Evolutionary conservation across 2,888 invertebrate species (phyloP).

Genomic region (Lumbricus terrestris): DNA sequence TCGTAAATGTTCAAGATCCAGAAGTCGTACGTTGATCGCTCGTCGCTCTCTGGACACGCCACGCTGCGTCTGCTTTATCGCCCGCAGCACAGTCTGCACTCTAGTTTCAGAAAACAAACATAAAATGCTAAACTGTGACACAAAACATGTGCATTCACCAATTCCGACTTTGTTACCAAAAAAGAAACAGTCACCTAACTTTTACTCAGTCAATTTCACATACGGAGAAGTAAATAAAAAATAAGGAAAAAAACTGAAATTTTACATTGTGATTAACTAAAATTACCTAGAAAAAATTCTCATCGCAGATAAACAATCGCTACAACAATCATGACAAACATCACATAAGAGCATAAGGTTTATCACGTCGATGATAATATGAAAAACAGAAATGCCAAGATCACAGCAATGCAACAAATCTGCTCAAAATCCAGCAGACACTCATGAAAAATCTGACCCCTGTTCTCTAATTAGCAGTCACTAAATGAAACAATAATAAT

Average conservation of each 20-base stretch:
- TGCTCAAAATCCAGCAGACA: neutral
- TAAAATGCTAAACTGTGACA: neutral
- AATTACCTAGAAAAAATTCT: neutral
- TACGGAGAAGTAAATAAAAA: too few species aligned
- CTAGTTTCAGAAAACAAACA: constrained; percentile 40
- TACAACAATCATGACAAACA: neutral
- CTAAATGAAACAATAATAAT: too few species aligned
- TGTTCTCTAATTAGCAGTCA: neutral
- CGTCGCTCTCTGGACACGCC: constrained; percentile 50
- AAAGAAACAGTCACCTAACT: too few species aligned
- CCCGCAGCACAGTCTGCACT: constrained; percentile 57
- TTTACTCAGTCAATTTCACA: too few species aligned
- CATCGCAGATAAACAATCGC: neutral
- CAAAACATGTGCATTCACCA: too few species aligned
- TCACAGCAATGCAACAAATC: neutral
- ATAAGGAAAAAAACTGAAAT: too few species aligned
- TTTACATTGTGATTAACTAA: too few species aligned
- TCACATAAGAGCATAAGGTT: neutral
- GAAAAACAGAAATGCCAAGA: neutral
- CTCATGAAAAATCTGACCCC: neutral
- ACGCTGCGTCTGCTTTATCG: constrained; percentile 57
- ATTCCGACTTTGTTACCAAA: neutral
- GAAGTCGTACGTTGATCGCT: constrained; percentile 52
- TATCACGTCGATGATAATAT: neutral
- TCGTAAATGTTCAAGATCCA: constrained; percentile 29